Evolutionary conservation across 2,888 invertebrate species (phyloP), one percentile per base, ranked within the genome.

Genomic region (Acleris literana): DNA sequence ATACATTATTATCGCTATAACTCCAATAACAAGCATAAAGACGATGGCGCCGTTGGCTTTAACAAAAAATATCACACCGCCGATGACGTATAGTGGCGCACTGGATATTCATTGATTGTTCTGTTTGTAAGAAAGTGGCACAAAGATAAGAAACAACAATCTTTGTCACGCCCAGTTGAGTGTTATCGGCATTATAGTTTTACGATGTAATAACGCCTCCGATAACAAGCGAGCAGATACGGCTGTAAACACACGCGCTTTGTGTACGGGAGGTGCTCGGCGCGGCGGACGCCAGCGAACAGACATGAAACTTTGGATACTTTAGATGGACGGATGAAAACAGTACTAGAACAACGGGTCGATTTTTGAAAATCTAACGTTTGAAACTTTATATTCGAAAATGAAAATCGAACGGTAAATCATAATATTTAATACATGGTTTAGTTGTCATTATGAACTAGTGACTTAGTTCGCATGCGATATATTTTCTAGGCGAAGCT

Each of bases 61-160:
- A 46, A 46, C 33, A n/a, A 13, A 9, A 18, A 58, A 53, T 64
- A 58, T 33, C 43, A 48, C 17, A 20, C 22, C 48, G 43, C 7
- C 7, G 22, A 44, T 5, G 56, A 20, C 25, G 22, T 18, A 33
- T 33, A 49, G 20, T 51, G 18, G 29, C 63, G 53, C 48, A 58
- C 55, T 46, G 46, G 33, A 51, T 51, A 64, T 53, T 25, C 64
- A 64, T 64, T 54, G 64, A 64, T 64, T 59, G 59, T 59, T 59
- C 59, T 48, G 54, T 54, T 59, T 64, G 39, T 48, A 59, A 54
- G 59, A 59, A 64, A 54, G 46, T 59, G 48, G 59, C 44, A 57
- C 56, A 54, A 29, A 61, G 62, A 64, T 59, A 64, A 58, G 53
- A 53, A 22, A 22, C 48, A 33, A 64, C 54, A 55, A 48, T 62